phyloP scores from a whole-genome alignment of 2,797 vertebrate genomes.

The Mus caroli region DNA sequence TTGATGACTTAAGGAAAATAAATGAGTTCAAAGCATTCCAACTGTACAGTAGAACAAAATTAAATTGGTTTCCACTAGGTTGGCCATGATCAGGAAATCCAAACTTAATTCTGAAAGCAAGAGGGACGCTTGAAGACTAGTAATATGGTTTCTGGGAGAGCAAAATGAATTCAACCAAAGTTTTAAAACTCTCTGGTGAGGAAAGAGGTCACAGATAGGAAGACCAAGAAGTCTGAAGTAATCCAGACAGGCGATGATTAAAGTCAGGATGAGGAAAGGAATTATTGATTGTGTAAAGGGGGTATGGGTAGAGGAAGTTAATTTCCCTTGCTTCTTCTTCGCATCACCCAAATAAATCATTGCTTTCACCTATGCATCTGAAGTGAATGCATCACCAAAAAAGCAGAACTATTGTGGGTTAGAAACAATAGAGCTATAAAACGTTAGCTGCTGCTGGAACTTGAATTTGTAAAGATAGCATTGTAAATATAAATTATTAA shows the following conservation, averaged over 20 bases:
- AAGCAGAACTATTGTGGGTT: conserved; percentile 53
- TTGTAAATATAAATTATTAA: conserved; percentile 80
- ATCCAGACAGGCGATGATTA: conserved; percentile 81
- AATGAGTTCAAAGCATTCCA: conserved; percentile 71
- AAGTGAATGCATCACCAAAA: conserved; percentile 73
- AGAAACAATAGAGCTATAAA: conserved; percentile 27
- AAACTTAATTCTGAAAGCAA: conserved; percentile 77
- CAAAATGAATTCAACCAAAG: conserved; percentile 80
- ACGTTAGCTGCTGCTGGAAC: conserved; percentile 67
- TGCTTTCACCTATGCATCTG: conserved; percentile 73
- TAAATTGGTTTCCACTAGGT: conserved; percentile 81
- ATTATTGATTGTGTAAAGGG: conserved; percentile 81
- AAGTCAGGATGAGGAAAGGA: conserved; percentile 71
- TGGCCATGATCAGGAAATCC: conserved; percentile 79
- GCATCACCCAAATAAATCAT: conserved; percentile 81
- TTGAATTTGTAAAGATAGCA: conserved; percentile 64
- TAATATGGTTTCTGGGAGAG: conserved; percentile 72
- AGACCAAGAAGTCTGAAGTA: conserved; percentile 75
- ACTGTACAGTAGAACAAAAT: conserved; percentile 78
- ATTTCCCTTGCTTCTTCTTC: conserved; percentile 83
- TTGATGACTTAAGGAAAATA: conserved; percentile 73
- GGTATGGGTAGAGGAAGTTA: conserved; percentile 68
- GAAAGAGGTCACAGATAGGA: conserved; percentile 73
- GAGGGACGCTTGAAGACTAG: conserved; percentile 67
- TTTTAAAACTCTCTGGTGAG: conserved; percentile 79